phyloP scores from a whole-genome alignment of 2,113 vertebrate genomes.

The Phainopepla nitens region DNA sequence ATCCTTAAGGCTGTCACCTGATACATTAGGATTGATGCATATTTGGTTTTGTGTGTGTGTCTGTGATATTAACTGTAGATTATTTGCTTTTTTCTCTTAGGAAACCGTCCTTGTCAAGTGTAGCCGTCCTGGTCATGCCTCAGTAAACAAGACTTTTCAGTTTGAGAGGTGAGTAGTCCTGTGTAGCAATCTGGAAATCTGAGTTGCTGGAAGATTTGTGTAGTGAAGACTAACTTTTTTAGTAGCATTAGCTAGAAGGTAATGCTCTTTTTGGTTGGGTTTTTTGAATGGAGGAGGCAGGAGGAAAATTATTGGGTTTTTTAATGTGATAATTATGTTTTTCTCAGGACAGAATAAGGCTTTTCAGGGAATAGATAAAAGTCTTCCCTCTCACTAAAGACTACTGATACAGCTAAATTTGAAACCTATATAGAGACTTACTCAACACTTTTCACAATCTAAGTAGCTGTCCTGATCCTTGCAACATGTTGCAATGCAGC shows the following conservation, averaged over 20 bases:
- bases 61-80: background rate
- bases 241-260: background rate
- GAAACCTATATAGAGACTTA: background rate
- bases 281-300: accelerated
- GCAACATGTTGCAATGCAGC: background rate
- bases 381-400: background rate
- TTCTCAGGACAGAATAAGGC: background rate
- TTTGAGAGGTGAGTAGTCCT: constrained; percentile 70
- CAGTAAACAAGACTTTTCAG: constrained; percentile 51
- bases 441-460: background rate
- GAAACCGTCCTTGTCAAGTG: constrained; percentile 67
- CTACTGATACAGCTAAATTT: background rate
- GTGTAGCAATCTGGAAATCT: background rate
- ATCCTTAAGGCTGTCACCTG: background rate
- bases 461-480: background rate
- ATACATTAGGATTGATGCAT: background rate
- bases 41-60: background rate
- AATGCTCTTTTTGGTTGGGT: background rate
- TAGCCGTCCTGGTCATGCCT: constrained; percentile 40
- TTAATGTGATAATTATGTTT: background rate
- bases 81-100: constrained; percentile 28
- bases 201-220: background rate
- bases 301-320: accelerated
- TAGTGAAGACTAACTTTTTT: background rate
- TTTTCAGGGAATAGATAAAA: background rate